A percentile compares a stretch with the other conserved stretches of the same genome.
These are phyloP conservation scores for Pseudomyrmex sp. DNA, from an alignment of 1,140 invertebrate genomes.

Conservation along the genomic window DNA sequence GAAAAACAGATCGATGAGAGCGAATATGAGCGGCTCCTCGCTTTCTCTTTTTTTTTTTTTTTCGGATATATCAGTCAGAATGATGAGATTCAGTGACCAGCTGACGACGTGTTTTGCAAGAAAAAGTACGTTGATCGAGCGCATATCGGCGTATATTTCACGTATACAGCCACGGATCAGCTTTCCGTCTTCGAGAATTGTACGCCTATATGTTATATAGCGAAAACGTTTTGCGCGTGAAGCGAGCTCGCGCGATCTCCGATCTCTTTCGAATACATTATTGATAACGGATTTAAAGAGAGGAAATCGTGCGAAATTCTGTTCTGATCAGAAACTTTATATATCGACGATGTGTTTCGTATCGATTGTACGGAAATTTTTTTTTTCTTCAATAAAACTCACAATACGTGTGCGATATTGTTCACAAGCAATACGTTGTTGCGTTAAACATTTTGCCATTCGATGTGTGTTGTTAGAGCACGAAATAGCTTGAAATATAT, in stretches of 20 bases:
- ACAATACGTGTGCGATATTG: too few species aligned
- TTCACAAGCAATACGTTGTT: not conserved
- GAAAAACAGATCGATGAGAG: slow-evolving; percentile 71
- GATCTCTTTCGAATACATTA: slow-evolving; percentile 5
- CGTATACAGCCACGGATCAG: not conserved
- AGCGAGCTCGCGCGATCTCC: not conserved
- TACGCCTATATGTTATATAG: slow-evolving; percentile 17
- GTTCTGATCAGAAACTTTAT: not conserved
- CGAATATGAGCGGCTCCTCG: slow-evolving; percentile 33
- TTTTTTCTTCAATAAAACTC: too few species aligned
- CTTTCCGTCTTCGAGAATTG: slow-evolving; percentile 42
- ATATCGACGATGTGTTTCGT: too few species aligned
- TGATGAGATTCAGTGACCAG: slow-evolving; percentile 61
- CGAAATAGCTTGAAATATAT: not conserved
- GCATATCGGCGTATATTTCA: slow-evolving; percentile 57
- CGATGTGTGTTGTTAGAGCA: not conserved
- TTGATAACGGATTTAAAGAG: slow-evolving; percentile 9
- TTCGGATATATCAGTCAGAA: slow-evolving; percentile 54
- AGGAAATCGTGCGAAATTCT: slow-evolving; percentile 9
- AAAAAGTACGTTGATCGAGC: slow-evolving; percentile 63
- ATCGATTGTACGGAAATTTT: too few species aligned
- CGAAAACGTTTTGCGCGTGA: not conserved
- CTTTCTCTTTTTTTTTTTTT: slow-evolving; percentile 28
- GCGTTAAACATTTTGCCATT: not conserved
- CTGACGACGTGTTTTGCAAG: slow-evolving; percentile 66